Evolutionary conservation across 2,888 invertebrate species (phyloP).

Genomic region (Drosophila nigritarsus): DNA sequence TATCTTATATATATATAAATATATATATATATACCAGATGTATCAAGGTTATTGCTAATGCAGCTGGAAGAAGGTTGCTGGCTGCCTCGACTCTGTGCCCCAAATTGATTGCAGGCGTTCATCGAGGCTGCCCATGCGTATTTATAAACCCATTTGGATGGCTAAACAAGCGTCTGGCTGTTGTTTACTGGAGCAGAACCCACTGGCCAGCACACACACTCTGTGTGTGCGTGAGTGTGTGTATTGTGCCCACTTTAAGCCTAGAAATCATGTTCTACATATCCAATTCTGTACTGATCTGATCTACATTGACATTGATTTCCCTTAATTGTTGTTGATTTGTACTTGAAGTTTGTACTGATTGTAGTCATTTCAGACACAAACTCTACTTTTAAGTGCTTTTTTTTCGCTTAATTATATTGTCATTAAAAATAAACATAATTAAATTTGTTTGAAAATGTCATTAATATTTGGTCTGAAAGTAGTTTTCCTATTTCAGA

Average conservation of each 20-base stretch:
- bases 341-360: constrained; percentile 7
- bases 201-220: constrained; percentile 20
- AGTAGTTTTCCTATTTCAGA: neutral
- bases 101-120: constrained; percentile 25
- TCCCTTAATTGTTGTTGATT: neutral
- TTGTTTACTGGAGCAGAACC: constrained; percentile 54
- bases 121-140: constrained; percentile 38
- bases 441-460: neutral
- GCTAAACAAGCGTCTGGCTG: constrained; percentile 25
- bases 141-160: constrained; percentile 34
- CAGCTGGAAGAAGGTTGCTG: constrained; percentile 17
- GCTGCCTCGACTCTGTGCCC: constrained; percentile 4
- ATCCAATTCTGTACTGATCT: constrained; percentile 20
- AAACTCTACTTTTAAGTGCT: neutral
- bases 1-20: constrained; percentile 9
- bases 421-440: neutral
- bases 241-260: constrained; percentile 12
- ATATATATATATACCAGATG: constrained; percentile 5
- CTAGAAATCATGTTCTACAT: constrained; percentile 36
- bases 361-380: constrained; percentile 6
- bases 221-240: neutral
- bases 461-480: neutral
- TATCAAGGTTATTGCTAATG: constrained; percentile 42
- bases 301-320: constrained; percentile 27
- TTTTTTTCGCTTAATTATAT: neutral